Evolutionary conservation across 2,797 vertebrate species (phyloP).

Genomic region (Lindbergichthys nudifrons): DNA sequence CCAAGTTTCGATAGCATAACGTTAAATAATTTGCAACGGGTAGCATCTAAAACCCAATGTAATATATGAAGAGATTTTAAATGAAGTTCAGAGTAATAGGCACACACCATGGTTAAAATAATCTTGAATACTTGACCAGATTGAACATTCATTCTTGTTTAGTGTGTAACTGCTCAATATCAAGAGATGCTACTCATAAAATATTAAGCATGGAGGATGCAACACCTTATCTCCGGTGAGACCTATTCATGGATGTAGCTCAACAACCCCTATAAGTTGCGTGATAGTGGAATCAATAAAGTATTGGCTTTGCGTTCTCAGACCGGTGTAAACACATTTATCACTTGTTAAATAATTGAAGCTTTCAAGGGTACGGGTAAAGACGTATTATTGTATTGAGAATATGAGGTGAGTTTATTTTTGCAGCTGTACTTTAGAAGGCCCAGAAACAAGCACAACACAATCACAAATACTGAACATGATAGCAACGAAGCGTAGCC

Average conservation of each 20-base stretch:
- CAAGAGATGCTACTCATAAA: not conserved
- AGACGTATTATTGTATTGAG: not conserved
- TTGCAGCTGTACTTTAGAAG: slow-evolving; percentile 2
- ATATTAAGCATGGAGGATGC: not conserved
- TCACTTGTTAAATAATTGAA: not conserved
- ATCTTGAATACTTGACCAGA: not conserved
- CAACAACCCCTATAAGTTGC: slow-evolving; percentile 6
- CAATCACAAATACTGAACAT: slow-evolving; percentile 30
- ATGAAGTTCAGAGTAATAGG: not conserved
- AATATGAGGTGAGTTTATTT: not conserved
- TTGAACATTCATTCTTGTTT: not conserved
- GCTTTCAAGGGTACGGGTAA: not conserved
- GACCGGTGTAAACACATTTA: not conserved
- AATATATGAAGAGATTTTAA: not conserved
- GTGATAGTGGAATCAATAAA: slow-evolving; percentile 8
- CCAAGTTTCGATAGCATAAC: not conserved
- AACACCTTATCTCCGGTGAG: not conserved
- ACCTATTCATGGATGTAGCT: slow-evolving; percentile 2
- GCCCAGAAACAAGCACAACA: not conserved
- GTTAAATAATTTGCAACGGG: not conserved
- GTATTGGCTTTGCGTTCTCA: not conserved
- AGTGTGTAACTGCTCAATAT: not conserved
- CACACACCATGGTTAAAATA: not conserved
- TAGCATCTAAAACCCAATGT: not conserved
- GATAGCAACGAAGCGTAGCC: slow-evolving; percentile 16